Base-by-base conservation (phyloP, 2,888 invertebrate species). In the Cordilura impudica region DNA sequence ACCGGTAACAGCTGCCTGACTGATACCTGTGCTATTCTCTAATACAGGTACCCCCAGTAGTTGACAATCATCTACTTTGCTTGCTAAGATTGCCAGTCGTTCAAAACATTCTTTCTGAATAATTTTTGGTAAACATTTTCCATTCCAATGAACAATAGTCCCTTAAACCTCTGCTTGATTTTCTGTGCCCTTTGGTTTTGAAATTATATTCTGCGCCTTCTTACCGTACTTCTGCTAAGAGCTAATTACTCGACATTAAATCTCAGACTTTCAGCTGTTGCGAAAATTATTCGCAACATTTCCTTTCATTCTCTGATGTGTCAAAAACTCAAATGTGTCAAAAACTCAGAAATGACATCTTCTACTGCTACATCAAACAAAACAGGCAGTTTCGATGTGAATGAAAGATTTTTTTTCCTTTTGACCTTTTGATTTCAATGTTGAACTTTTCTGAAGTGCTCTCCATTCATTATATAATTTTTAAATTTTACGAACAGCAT, bases 401-500 rank as follows among this genome's bases (percentile, higher is more conserved):
- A 26, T 26, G 6, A 3, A 26, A 26, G 26, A 26, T 26, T 26
- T 26, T 26, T 3, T 26, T 26, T 6, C 26, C 6, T 6, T n/a
- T n/a, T n/a, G n/a, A n/a, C n/a, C n/a, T n/a, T n/a, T n/a, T n/a
- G n/a, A n/a, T n/a, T n/a, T n/a, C n/a, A n/a, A n/a, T n/a, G 10
- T 31, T 31, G 31, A 6, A 31, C 31, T 31, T 31, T 31, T 31
- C 7, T 31, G 31, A 31, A 43, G 43, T 43, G 43, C 43, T 43
- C 14, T 43, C 43, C 29, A 29, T 29, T 53, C 29, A 23, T 29
- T 21, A 53, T 53, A 53, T 29, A 53, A 53, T 26, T 53, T 53
- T 53, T 53, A 14, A 14, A 53, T 14, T 53, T 53, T 53, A 21
- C 53, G 53, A 29, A 53, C 29, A n/a, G n/a, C n/a, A n/a, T n/a